Percentiles rank a stretch among this genome's conserved stretches.
Conservation (phyloP, 2,797 vertebrate genomes). For the Pogoniulus pusillus region DNA sequence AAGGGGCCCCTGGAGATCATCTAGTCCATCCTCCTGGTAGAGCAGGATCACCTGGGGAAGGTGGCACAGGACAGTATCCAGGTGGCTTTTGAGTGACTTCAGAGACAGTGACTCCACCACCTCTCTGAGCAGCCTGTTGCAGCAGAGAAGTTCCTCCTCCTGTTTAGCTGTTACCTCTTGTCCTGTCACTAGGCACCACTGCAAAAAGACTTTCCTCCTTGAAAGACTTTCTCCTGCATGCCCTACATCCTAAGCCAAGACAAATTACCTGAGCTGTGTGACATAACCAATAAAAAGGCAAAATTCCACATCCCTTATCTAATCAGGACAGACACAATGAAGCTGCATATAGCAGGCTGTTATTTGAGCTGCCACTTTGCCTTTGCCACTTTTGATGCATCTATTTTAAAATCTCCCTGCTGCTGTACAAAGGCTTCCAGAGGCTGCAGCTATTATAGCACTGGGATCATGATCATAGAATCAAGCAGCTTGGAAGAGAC, state of each 20-base stretch:
- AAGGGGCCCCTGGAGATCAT: too few relatives aligned
- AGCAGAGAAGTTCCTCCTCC: too few relatives aligned
- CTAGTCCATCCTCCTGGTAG: too few relatives aligned
- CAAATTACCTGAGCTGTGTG: background rate
- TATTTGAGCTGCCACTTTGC: slow-evolving; percentile 62
- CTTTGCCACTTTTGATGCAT: slow-evolving; percentile 48
- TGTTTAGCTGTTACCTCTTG: too few relatives aligned
- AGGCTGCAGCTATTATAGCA: slow-evolving; percentile 13
- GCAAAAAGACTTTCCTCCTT: background rate
- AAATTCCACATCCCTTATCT: slow-evolving; percentile 21
- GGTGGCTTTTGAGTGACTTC: too few relatives aligned
- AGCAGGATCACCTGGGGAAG: too few relatives aligned
- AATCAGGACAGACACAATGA: slow-evolving; percentile 37
- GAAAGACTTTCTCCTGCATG: background rate
- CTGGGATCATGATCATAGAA: background rate
- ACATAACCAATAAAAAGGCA: slow-evolving; percentile 27
- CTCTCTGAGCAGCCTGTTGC: too few relatives aligned
- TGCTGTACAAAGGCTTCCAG: background rate
- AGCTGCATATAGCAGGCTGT: slow-evolving; percentile 52
- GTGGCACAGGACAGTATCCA: too few relatives aligned
- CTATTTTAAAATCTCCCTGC: slow-evolving; percentile 55
- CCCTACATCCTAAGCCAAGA: background rate
- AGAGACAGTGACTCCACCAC: too few relatives aligned
- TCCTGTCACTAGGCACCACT: too few relatives aligned
- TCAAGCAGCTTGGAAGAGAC: too few relatives aligned